Base-by-base conservation (phyloP, 1,140 invertebrate species). In the Gerris buenoi region DNA sequence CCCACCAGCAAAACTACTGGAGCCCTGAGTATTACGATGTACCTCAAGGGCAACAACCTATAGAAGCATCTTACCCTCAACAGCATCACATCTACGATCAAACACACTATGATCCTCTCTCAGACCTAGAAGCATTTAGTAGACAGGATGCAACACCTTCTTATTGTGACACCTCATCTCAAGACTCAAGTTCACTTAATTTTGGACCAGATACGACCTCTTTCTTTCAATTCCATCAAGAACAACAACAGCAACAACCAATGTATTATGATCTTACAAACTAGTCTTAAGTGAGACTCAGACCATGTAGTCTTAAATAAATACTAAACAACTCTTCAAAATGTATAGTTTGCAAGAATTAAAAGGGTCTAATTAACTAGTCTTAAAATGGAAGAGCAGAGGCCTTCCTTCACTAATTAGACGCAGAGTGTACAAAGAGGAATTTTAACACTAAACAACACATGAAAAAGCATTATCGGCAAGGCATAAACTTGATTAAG, bases 181-280 rank as follows among this genome's bases (percentile, higher is more conserved):
- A 60, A 22, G 58, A 60, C 58, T 60, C 58, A 10, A 14, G 10
- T 5, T 60, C 58, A 3, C 22, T 60, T 13, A 60, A 60, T 22
- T 60, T 60, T 22, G 23, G 58, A 46, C 33, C 33, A 10, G 58
- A 60, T 22, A 60, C 58, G 3, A 22, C 58, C 58, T 60, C 58
- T 3, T 60, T 60, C 58, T 60, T 60, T 22, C 58, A 60, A 15
- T 60, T 13, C 22, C 58, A 60, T 15, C 15, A 60, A 25, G 23
- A 15, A 25, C 58, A 60, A 60, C 58, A 60, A 3, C 15, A 60
- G 22, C 3, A 15, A 25, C 58, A 60, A 60, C 58, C 58, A 22
- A 15, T 60, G 15, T 60, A 60, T 22, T 60, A 60, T 60, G 58
- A 60, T 60, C 58, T 60, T 3, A 25, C 58, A 15, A 60, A 60